phyloP scores from a whole-genome alignment of 2,113 vertebrate genomes.

The Microcebus ravelobensis region DNA sequence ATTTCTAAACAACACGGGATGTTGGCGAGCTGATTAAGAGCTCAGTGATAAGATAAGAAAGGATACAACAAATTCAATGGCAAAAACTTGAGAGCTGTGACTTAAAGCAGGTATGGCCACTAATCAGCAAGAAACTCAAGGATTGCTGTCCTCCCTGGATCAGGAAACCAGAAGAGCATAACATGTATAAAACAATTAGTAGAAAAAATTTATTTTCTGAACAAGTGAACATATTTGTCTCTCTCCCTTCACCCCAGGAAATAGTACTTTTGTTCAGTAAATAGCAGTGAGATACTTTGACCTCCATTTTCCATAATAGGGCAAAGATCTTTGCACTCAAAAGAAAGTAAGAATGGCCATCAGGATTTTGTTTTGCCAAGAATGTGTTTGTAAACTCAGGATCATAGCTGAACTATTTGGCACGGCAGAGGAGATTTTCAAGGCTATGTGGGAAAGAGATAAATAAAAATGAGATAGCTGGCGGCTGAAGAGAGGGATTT shows the following conservation, averaged over 20 bases:
- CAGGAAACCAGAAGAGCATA: background rate
- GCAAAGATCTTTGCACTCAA: conserved; percentile 32
- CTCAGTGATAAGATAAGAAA: background rate
- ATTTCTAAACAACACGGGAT: background rate
- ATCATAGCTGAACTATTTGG: conserved; percentile 44
- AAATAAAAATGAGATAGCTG: conserved; percentile 51
- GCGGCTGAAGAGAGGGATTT: conserved; percentile 44
- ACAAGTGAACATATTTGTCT: background rate
- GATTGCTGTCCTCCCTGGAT: background rate
- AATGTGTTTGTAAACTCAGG: conserved; percentile 26
- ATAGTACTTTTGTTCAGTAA: conserved; percentile 16
- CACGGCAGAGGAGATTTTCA: conserved; percentile 22
- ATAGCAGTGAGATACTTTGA: conserved; percentile 24
- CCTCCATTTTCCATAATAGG: background rate
- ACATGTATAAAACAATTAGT: background rate
- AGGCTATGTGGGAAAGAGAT: conserved; percentile 59
- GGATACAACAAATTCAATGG: background rate
- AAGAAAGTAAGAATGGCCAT: conserved; percentile 37
- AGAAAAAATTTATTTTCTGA: background rate
- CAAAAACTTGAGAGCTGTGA: background rate
- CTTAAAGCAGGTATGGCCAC: background rate
- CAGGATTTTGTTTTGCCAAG: conserved; percentile 32
- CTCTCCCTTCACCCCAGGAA: background rate
- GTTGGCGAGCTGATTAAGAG: background rate
- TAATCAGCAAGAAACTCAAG: background rate